Evolutionary conservation across 2,113 vertebrate genomes (phyloP).

Genomic region (Aptenodytes forsteri): DNA sequence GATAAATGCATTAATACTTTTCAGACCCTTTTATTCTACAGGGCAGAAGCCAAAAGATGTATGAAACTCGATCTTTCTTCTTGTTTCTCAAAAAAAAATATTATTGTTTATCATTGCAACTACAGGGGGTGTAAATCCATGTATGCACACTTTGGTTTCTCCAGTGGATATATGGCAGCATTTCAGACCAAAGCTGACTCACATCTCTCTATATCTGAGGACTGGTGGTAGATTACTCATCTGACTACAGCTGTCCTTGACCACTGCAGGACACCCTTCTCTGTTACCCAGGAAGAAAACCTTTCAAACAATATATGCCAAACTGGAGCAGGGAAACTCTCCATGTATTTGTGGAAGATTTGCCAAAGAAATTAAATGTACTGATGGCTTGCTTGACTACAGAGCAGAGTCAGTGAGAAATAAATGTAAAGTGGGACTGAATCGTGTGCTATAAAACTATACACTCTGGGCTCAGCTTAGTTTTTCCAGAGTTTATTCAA

Average conservation of each 20-base stretch:
- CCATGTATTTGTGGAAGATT: not conserved
- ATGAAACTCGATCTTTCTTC: not conserved
- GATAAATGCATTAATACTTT: not conserved
- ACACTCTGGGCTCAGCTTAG: not conserved
- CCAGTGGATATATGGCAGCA: not conserved
- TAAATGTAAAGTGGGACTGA: not conserved
- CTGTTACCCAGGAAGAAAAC: not conserved
- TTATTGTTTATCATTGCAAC: fast-evolving
- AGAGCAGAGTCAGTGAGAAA: not conserved
- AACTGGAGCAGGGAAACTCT: not conserved
- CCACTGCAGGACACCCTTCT: not conserved
- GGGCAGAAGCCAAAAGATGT: not conserved
- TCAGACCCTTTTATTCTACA: not conserved
- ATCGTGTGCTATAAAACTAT: not conserved
- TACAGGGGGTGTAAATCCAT: not conserved
- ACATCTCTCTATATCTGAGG: not conserved
- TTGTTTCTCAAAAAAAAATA: not conserved
- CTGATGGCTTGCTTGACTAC: not conserved
- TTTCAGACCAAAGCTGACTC: not conserved
- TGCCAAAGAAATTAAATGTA: not conserved
- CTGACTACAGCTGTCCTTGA: not conserved
- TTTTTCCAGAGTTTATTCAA: not conserved
- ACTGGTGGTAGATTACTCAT: not conserved
- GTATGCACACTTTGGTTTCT: not conserved
- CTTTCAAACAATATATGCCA: not conserved